Percentiles rank a stretch among this genome's conserved stretches.
These are phyloP conservation scores for Trissolcus brochymenae DNA, from an alignment of 2,888 invertebrate species.

Conservation along the genomic window DNA sequence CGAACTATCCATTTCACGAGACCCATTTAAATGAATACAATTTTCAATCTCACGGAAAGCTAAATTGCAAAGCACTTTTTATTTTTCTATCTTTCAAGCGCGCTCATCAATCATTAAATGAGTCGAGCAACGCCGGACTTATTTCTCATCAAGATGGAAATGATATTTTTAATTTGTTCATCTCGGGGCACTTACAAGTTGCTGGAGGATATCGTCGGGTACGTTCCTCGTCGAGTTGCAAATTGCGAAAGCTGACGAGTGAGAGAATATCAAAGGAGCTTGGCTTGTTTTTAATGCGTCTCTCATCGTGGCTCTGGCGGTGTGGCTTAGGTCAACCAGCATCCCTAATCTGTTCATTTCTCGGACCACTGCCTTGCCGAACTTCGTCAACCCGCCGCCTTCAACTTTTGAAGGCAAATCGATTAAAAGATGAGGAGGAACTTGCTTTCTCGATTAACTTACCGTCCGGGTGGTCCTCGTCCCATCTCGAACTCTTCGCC, in stretches of 20 bases:
- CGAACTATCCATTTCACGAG: too few species aligned
- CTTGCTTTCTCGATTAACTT: too few species aligned
- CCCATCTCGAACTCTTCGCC: constrained; percentile 76
- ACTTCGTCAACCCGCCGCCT: constrained; percentile 71
- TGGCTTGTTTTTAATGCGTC: constrained; percentile 88
- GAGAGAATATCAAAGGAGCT: constrained; percentile 95
- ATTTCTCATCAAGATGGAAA: too few species aligned
- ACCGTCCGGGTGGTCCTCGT: constrained; percentile 56
- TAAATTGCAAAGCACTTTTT: too few species aligned
- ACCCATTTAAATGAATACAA: too few species aligned
- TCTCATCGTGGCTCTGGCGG: constrained; percentile 89
- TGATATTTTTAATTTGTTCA: too few species aligned
- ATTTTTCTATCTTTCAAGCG: background rate
- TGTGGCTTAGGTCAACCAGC: constrained; percentile 93
- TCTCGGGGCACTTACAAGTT: constrained; percentile 77
- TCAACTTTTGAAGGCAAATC: background rate
- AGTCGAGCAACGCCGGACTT: too few species aligned
- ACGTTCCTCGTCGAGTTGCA: constrained; percentile 94
- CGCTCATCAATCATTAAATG: too few species aligned
- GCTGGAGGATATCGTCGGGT: constrained; percentile 86
- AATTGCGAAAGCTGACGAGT: constrained; percentile 90
- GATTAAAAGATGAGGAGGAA: constrained; percentile 5
- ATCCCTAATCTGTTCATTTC: constrained; percentile 97
- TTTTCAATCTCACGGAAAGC: too few species aligned
- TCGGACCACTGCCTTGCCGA: constrained; percentile 84